Evolutionary conservation across 1,140 invertebrate species (phyloP).

Genomic region (Myzus persicae): DNA sequence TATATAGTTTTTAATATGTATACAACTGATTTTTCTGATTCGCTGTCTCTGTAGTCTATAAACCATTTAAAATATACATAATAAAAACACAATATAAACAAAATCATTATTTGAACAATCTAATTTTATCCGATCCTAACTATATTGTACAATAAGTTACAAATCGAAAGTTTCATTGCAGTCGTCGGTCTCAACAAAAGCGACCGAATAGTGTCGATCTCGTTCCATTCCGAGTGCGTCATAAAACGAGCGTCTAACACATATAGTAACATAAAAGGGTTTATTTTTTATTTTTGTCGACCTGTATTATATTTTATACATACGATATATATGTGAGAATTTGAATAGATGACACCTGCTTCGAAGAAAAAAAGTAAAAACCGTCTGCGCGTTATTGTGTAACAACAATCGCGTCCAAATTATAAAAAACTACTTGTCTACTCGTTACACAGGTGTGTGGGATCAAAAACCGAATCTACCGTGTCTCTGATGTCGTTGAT

Average conservation of each 20-base stretch:
- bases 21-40: not conserved
- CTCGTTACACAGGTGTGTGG: slow-evolving; percentile 12
- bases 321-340: not conserved
- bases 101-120: not conserved
- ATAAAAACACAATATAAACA: not conserved
- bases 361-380: slow-evolving; percentile 31
- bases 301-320: not conserved
- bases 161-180: not conserved
- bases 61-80: not conserved
- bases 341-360: slow-evolving; percentile 41
- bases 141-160: not conserved
- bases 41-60: not conserved
- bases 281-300: not conserved
- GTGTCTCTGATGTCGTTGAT: not conserved
- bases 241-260: not conserved
- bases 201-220: not conserved
- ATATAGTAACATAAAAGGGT: not conserved
- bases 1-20: not conserved
- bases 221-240: not conserved
- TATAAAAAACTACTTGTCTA: not conserved
- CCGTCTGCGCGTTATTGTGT: slow-evolving; percentile 12
- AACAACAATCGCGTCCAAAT: slow-evolving; percentile 49
- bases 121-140: not conserved
- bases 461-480: not conserved
- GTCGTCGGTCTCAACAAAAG: not conserved